Evolutionary conservation across 2,888 invertebrate species (phyloP), one percentile per base, ranked within the genome.

Genomic region (Myopa testacea): DNA sequence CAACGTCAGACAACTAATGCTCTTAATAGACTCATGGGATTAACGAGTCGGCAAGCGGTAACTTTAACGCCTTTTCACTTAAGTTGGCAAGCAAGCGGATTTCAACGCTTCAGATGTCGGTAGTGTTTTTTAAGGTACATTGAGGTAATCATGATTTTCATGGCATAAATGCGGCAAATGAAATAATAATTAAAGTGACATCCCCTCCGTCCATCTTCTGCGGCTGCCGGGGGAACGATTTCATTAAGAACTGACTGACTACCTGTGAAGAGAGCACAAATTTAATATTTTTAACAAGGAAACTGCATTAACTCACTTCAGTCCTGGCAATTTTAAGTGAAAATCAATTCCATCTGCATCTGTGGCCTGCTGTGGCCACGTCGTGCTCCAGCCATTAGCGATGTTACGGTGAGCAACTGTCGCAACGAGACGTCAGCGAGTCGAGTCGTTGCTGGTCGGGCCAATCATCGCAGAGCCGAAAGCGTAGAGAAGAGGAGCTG

Each of bases 221-320:
- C 63, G 14, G 12, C 63, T 4, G 2, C 45, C 45, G 40, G 40
- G 1, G 34, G 14, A 38, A 55, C 26, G 8, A n/a, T 71, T 14
- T 14, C 26, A 12, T 19, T 70, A n/a, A 34, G 58, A 19, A 16
- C 62, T 60, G 55, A n/a, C 62, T 6, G 8, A 5, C 75, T 63
- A 73, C 73, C 73, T 73, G 73, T n/a, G 65, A 12, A 67, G 4
- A 4, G 38, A 45, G 68, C 19, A 55, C 50, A 68, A 68, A 68
- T 34, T 67, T 67, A 75, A 75, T 75, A 37, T 68, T 67, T 68
- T 58, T 69, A 75, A 75, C 75, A 75, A 58, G 68, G 40, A 75
- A 75, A 69, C 69, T 75, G 75, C 75, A 75, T 75, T 75, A 75
- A 75, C 69, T 75, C 69, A 75, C 69, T 75, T 68, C 45, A 58